Evolutionary conservation across 92 coral and sea anemone genomes (phyloP).

Genomic region (Desmophyllum pertusum): DNA sequence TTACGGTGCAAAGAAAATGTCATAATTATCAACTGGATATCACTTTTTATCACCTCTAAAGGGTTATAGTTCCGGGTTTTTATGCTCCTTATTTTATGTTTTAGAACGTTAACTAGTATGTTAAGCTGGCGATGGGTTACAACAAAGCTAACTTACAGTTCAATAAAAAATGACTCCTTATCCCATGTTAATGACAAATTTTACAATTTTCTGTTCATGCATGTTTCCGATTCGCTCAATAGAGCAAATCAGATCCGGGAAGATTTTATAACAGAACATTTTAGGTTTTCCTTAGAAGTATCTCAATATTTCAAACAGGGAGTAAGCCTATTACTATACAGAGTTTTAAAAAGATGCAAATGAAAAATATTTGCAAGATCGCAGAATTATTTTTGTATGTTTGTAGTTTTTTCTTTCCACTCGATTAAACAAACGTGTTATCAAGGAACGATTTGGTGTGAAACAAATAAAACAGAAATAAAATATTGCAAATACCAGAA

Average conservation of each 20-base stretch:
- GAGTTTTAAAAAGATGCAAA: neutral
- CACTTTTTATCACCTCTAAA: neutral
- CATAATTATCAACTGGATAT: slow-evolving; percentile 5
- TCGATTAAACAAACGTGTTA: neutral
- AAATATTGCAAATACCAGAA: neutral
- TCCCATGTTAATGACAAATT: neutral
- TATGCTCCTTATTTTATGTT: neutral
- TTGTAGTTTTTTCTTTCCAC: neutral
- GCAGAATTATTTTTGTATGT: neutral
- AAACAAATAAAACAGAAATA: neutral
- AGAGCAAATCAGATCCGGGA: neutral
- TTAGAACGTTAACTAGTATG: neutral
- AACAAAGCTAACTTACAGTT: neutral
- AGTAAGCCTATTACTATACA: neutral
- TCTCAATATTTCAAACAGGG: neutral
- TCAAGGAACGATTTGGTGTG: neutral
- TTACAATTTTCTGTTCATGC: neutral
- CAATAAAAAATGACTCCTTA: neutral
- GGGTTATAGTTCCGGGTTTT: neutral
- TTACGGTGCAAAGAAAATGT: slow-evolving; percentile 7
- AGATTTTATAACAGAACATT: neutral
- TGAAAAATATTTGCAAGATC: neutral
- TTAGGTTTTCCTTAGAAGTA: neutral
- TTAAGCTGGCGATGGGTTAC: neutral
- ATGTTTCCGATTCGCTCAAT: neutral